phyloP scores from a whole-genome alignment of 2,888 invertebrate genomes.

The Notodonta ziczac region DNA sequence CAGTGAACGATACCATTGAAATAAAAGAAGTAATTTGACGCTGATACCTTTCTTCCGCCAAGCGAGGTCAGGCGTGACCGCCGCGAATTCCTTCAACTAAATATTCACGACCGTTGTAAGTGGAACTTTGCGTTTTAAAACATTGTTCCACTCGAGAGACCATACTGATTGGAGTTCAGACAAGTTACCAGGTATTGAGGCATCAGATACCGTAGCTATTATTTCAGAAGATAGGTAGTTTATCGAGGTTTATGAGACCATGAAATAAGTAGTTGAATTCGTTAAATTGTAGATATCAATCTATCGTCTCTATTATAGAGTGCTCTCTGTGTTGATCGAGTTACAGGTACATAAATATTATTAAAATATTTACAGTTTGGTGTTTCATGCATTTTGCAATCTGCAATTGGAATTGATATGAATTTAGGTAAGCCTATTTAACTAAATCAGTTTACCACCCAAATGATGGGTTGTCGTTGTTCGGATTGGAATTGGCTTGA shows the following conservation, averaged over 20 bases:
- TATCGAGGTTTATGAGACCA: conserved; percentile 54
- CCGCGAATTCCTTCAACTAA: conserved; percentile 65
- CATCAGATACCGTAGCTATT: conserved; percentile 35
- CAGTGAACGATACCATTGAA: conserved; percentile 59
- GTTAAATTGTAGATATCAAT: conserved; percentile 51
- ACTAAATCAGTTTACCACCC: conserved; percentile 25
- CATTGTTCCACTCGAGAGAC: conserved; percentile 32
- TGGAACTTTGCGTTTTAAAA: conserved; percentile 37
- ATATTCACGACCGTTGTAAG: conserved; percentile 50
- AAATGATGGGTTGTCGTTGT: conserved; percentile 9
- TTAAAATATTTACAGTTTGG: conserved; percentile 7
- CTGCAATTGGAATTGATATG: conserved; percentile 21
- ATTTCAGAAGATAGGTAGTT: conserved; percentile 37
- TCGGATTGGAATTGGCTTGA: too few species aligned
- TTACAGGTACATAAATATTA: conserved; percentile 2
- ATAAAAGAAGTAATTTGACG: conserved; percentile 69
- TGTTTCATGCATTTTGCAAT: conserved; percentile 23
- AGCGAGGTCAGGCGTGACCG: conserved; percentile 77
- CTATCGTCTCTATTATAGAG: conserved; percentile 33
- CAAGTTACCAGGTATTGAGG: conserved; percentile 26
- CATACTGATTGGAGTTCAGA: conserved; percentile 35
- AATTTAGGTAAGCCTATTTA: conserved; percentile 14
- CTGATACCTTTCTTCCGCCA: conserved; percentile 77
- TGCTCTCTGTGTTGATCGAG: conserved; percentile 32
- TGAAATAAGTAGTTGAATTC: conserved; percentile 52